phyloP scores from a whole-genome alignment of 2,113 vertebrate species.

The Pelodiscus sinensis region DNA sequence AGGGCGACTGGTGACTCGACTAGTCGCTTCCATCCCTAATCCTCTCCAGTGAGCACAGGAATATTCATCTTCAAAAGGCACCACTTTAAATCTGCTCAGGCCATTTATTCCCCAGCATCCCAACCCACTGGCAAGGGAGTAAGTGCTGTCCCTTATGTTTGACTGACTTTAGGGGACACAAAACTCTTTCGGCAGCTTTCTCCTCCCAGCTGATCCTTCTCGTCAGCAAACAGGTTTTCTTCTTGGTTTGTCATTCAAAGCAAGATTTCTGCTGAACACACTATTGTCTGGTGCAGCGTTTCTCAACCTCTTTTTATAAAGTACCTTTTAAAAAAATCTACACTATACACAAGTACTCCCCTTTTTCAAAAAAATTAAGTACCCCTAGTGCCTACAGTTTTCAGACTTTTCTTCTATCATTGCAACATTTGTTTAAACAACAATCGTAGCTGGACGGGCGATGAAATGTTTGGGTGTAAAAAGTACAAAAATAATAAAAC shows the following conservation, averaged over 20 bases:
- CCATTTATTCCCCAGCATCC: not conserved
- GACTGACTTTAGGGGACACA: not conserved
- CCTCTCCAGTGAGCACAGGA: not conserved
- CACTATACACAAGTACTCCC: too few species aligned
- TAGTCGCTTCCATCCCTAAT: too few species aligned
- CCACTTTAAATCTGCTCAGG: not conserved
- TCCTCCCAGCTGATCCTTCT: not conserved
- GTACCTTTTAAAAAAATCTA: too few species aligned
- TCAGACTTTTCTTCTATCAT: too few species aligned
- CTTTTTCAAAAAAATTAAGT: too few species aligned
- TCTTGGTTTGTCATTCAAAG: not conserved
- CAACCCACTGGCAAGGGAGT: not conserved
- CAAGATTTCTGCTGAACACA: not conserved
- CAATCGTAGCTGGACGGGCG: too few species aligned
- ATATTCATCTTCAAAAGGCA: not conserved
- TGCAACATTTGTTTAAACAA: too few species aligned
- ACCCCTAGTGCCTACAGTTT: too few species aligned
- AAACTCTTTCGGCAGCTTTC: not conserved
- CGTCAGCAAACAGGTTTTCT: not conserved
- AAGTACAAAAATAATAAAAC: too few species aligned
- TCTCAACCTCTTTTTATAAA: too few species aligned
- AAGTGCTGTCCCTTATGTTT: not conserved
- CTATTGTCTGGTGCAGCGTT: not conserved
- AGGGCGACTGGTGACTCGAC: too few species aligned
- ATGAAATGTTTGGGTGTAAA: too few species aligned